Percentiles rank a stretch among this genome's conserved stretches.
Evolutionary conservation across 2,113 vertebrate species (phyloP).

Genomic region (Dipodomys ordii): DNA sequence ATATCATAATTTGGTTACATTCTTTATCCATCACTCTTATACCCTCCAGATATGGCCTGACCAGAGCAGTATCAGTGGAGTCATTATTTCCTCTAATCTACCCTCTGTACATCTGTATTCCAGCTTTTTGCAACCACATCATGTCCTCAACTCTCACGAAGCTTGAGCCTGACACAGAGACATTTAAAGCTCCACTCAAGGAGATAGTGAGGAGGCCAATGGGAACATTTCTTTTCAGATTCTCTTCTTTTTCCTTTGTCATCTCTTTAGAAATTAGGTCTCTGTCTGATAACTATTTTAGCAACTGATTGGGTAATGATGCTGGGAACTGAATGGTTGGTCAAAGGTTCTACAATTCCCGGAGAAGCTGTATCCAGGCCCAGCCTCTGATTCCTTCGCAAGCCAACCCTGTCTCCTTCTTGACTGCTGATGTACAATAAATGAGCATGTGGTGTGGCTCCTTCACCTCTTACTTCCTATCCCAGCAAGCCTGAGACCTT

Average conservation of each 20-base stretch:
- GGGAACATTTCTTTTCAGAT: not conserved
- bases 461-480: conserved; percentile 27
- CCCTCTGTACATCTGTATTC: conserved; percentile 34
- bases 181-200: conserved; percentile 23
- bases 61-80: not conserved
- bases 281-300: conserved; percentile 48
- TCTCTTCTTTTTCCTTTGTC: not conserved
- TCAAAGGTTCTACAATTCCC: conserved; percentile 38
- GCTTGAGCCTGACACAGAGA: conserved; percentile 5
- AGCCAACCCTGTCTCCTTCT: not conserved
- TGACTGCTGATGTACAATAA: conserved; percentile 74
- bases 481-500: conserved; percentile 69
- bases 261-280: conserved; percentile 24
- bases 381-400: conserved; percentile 33
- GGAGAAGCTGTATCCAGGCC: not conserved
- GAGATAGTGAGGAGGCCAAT: not conserved
- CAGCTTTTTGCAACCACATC: not conserved
- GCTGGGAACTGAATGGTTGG: conserved; percentile 8
- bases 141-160: not conserved
- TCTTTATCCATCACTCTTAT: not conserved
- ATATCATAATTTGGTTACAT: not conserved
- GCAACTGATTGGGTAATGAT: conserved; percentile 9
- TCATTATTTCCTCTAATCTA: conserved; percentile 38
- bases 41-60: not conserved
- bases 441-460: conserved; percentile 22